phyloP scores from a whole-genome alignment of 2,888 invertebrate genomes.

The Ectemnius cavifrons region DNA sequence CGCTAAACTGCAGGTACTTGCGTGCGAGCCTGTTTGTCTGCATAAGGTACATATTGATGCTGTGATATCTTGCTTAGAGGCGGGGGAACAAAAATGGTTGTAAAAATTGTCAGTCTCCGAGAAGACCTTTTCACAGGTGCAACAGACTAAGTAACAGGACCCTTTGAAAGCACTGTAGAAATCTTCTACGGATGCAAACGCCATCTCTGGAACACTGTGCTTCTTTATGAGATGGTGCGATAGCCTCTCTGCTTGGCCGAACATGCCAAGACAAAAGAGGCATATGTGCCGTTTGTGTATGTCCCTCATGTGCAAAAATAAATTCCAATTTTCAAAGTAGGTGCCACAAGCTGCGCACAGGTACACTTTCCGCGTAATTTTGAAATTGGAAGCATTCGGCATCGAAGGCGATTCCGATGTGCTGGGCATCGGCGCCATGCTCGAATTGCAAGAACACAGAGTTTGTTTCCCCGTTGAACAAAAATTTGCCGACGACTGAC shows the following conservation, averaged over 20 bases:
- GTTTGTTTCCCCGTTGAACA: slow-evolving; percentile 85
- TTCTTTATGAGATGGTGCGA: slow-evolving; percentile 88
- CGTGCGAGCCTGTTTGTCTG: slow-evolving; percentile 67
- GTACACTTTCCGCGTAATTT: slow-evolving; percentile 88
- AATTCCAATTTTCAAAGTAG: slow-evolving; percentile 92
- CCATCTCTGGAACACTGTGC: slow-evolving; percentile 87
- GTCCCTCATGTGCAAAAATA: slow-evolving; percentile 91
- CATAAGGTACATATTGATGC: slow-evolving; percentile 71
- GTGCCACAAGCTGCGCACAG: slow-evolving; percentile 90
- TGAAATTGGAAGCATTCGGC: slow-evolving; percentile 78
- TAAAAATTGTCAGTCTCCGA: slow-evolving; percentile 87
- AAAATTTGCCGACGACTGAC: slow-evolving; percentile 83
- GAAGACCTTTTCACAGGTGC: slow-evolving; percentile 89
- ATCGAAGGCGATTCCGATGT: slow-evolving; percentile 78
- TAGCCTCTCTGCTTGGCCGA: slow-evolving; percentile 88
- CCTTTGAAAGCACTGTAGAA: slow-evolving; percentile 84
- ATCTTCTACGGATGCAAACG: slow-evolving; percentile 84
- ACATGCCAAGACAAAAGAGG: slow-evolving; percentile 90
- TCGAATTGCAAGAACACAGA: slow-evolving; percentile 81
- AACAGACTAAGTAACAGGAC: slow-evolving; percentile 88
- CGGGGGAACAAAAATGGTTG: slow-evolving; percentile 83
- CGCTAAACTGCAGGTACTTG: slow-evolving; percentile 67
- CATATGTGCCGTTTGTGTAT: slow-evolving; percentile 90
- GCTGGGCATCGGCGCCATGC: slow-evolving; percentile 72
- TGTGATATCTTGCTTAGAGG: slow-evolving; percentile 57